Percentiles rank a stretch among this genome's conserved stretches.
phyloP scores from a whole-genome alignment of 2,113 vertebrate genomes.

The Phrynosoma blainvillii region DNA sequence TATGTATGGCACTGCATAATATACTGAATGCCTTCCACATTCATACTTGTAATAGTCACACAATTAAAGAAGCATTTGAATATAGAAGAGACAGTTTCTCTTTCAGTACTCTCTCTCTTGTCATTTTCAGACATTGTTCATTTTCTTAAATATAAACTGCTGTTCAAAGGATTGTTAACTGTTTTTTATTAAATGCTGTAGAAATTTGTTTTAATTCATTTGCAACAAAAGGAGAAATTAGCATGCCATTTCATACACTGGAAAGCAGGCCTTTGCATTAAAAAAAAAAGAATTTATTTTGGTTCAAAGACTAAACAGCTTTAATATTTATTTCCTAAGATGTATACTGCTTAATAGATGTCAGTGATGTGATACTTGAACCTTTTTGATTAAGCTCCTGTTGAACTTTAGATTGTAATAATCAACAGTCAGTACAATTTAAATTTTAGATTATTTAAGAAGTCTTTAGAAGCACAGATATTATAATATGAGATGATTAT shows the following conservation, averaged over 20 bases:
- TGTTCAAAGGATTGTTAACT: not conserved
- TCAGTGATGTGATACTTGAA: constrained; percentile 69
- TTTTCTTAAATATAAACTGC: constrained; percentile 15
- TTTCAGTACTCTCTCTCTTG: not conserved
- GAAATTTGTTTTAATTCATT: rapidly evolving
- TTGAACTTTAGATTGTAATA: constrained; percentile 83
- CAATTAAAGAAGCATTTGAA: not conserved
- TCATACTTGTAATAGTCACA: not conserved
- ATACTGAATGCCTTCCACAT: not conserved
- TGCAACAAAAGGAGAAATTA: not conserved
- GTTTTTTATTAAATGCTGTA: not conserved
- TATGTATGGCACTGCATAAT: not conserved
- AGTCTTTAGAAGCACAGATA: constrained; percentile 75
- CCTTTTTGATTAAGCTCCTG: constrained; percentile 80
- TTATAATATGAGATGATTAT: constrained; percentile 81
- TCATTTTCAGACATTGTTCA: not conserved
- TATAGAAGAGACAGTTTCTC: not conserved
- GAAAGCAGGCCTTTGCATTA: constrained; percentile 6
- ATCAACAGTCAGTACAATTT: constrained; percentile 79
- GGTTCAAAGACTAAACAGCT: constrained; percentile 56
- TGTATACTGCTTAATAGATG: constrained; percentile 69
- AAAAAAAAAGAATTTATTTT: constrained; percentile 42
- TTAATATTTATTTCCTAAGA: constrained; percentile 64
- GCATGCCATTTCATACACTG: constrained; percentile 13
- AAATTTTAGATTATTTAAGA: constrained; percentile 82